These are phyloP conservation scores for Cataglyphis altisquamis DNA, from an alignment of 2,888 invertebrate genomes.

Conservation along the genomic window DNA sequence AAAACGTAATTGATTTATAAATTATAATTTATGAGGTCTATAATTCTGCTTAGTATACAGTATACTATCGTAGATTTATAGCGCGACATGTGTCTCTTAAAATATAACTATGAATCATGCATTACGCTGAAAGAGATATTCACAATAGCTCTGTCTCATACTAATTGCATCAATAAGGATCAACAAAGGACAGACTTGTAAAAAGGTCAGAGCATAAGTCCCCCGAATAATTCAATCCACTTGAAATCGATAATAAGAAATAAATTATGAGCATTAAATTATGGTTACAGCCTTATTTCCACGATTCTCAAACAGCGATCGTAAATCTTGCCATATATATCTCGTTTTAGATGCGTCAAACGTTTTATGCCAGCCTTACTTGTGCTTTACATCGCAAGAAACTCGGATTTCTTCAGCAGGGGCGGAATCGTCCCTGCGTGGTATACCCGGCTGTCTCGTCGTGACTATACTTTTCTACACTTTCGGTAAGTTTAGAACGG, in stretches of 20 bases:
- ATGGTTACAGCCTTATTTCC: neutral
- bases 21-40: neutral
- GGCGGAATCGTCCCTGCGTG: slow-evolving; percentile 24
- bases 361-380: neutral
- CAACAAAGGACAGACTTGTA: slow-evolving; percentile 16
- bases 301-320: neutral
- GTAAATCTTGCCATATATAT: neutral
- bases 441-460: slow-evolving; percentile 2
- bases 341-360: neutral
- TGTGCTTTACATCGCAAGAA: neutral
- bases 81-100: slow-evolving; percentile 12
- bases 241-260: slow-evolving; percentile 33
- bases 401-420: neutral
- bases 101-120: slow-evolving; percentile 38
- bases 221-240: neutral
- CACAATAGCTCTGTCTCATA: slow-evolving; percentile 29
- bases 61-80: neutral
- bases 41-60: neutral
- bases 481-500: neutral
- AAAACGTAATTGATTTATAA: neutral
- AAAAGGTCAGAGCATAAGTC: neutral
- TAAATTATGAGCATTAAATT: neutral
- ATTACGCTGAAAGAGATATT: slow-evolving; percentile 31
- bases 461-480: slow-evolving; percentile 31
- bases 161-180: slow-evolving; percentile 35